Evolutionary conservation across 2,113 vertebrate genomes (phyloP).

Genomic region (Hyla sarda): DNA sequence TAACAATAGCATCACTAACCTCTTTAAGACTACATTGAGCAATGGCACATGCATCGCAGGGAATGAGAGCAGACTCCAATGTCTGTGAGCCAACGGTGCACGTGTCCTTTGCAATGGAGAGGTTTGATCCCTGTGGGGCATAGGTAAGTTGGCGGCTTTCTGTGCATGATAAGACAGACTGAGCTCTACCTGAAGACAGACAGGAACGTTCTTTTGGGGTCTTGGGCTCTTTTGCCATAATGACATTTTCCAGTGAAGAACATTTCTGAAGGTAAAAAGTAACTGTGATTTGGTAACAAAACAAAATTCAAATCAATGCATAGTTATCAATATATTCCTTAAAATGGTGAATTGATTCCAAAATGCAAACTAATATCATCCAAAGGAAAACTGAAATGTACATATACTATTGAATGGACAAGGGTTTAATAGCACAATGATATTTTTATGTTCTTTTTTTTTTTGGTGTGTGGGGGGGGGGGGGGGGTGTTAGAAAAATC

Average conservation of each 20-base stretch:
- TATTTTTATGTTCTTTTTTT: no score
- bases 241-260: not conserved
- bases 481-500: no score
- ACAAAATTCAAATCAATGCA: not conserved
- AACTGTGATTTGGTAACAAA: not conserved
- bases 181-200: accelerated
- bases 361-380: not conserved
- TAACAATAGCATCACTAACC: constrained; percentile 75
- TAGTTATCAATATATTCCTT: not conserved
- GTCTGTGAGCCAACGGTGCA: constrained; percentile 74
- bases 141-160: constrained; percentile 46
- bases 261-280: constrained; percentile 44
- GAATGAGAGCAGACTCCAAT: constrained; percentile 64
- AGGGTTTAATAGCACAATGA: no score
- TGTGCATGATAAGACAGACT: not conserved
- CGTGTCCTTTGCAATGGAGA: constrained; percentile 44
- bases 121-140: constrained; percentile 21
- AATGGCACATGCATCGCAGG: constrained; percentile 77
- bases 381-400: not conserved
- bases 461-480: no score
- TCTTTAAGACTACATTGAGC: constrained; percentile 76
- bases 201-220: accelerated
- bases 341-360: not conserved
- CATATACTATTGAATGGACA: no score
- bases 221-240: not conserved